These are phyloP conservation scores for Microplitis mediator DNA, from an alignment of 1,140 invertebrate species.

Conservation along the genomic window DNA sequence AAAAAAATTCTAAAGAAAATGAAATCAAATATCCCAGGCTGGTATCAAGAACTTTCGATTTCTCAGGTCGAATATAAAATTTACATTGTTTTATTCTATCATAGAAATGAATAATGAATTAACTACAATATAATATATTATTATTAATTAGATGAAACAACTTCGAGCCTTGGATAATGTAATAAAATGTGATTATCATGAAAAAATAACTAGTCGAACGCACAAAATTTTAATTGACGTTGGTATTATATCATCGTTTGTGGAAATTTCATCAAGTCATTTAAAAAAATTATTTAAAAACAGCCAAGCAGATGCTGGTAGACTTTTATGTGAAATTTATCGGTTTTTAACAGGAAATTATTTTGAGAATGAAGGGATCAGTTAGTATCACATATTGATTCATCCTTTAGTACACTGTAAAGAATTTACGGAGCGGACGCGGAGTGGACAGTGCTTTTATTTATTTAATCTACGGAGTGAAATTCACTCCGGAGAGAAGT, in stretches of 20 bases:
- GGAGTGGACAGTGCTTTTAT: too few species aligned
- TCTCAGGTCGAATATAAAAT: slow-evolving; percentile 44
- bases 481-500: too few species aligned
- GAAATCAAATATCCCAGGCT: slow-evolving; percentile 39
- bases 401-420: background rate
- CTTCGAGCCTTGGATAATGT: slow-evolving; percentile 42
- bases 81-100: slow-evolving; percentile 10
- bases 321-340: slow-evolving; percentile 53
- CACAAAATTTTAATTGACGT: slow-evolving; percentile 40
- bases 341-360: slow-evolving; percentile 48
- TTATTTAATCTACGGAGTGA: too few species aligned
- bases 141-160: slow-evolving; percentile 18
- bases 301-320: slow-evolving; percentile 37
- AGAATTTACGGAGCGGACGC: too few species aligned
- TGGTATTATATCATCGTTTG: slow-evolving; percentile 48
- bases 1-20: slow-evolving; percentile 7
- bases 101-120: background rate
- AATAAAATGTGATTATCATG: slow-evolving; percentile 46
- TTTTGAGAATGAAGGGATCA: slow-evolving; percentile 50
- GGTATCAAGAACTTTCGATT: slow-evolving; percentile 56
- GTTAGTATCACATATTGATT: slow-evolving; percentile 35
- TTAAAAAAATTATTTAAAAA: slow-evolving; percentile 41
- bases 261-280: slow-evolving; percentile 37
- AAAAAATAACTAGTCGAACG: slow-evolving; percentile 43
- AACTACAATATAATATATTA: too few species aligned